These are phyloP conservation scores for Aphaenogaster rudis DNA, from an alignment of 1,140 invertebrate genomes.

Conservation along the genomic window DNA sequence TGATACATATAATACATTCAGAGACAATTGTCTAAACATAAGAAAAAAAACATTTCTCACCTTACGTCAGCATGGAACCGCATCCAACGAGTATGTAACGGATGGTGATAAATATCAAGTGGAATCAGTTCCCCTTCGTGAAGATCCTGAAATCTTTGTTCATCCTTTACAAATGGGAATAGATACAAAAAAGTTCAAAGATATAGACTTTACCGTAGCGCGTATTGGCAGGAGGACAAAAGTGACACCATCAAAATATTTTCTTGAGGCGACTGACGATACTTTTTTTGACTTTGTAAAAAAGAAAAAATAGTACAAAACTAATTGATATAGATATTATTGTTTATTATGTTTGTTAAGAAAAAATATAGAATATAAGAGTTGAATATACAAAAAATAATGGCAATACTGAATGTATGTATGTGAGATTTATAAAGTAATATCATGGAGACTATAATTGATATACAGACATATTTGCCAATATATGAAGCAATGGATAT, in stretches of 20 bases:
- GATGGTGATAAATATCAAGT: not conserved
- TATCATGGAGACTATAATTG: too few species aligned
- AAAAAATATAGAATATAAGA: constrained; percentile 39
- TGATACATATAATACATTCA: not conserved
- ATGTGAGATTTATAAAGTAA: too few species aligned
- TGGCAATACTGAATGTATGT: not conserved
- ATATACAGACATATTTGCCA: too few species aligned
- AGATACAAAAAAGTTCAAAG: constrained; percentile 49
- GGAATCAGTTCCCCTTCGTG: constrained; percentile 37
- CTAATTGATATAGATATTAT: not conserved
- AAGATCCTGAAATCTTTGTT: constrained; percentile 63
- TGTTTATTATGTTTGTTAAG: not conserved
- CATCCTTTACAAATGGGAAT: constrained; percentile 62
- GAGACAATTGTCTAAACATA: not conserved
- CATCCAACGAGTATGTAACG: not conserved
- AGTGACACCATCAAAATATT: constrained; percentile 47
- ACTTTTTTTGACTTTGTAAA: constrained; percentile 62
- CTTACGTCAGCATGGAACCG: constrained; percentile 7
- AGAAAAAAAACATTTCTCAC: constrained; percentile 36
- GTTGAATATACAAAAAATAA: not conserved
- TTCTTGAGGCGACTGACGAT: not conserved
- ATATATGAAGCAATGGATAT: too few species aligned
- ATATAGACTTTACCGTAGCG: constrained; percentile 54
- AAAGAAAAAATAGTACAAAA: not conserved
- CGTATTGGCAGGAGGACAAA: constrained; percentile 55